These are phyloP conservation scores for Chaenogobius annularis DNA, from an alignment of 2,113 vertebrate species.

Conservation along the genomic window DNA sequence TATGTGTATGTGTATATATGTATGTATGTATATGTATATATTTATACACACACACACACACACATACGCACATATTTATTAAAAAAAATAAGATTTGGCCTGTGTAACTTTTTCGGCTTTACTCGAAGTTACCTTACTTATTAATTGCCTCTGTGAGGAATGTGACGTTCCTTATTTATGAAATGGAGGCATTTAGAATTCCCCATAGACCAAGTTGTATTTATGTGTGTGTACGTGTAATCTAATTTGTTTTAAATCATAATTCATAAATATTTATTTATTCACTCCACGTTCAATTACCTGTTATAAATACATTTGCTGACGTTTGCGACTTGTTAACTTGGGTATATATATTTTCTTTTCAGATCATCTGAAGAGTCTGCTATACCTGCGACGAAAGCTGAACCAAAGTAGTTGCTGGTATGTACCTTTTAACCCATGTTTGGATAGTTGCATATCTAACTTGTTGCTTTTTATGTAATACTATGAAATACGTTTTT, in stretches of 20 bases:
- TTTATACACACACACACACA: too few species aligned
- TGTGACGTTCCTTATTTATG: too few species aligned
- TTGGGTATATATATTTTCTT: not conserved
- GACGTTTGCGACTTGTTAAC: slow-evolving; percentile 14
- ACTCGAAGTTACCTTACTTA: too few species aligned
- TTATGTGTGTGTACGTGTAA: not conserved
- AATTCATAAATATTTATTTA: too few species aligned
- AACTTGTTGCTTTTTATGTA: not conserved
- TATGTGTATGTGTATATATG: too few species aligned
- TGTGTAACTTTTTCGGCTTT: too few species aligned
- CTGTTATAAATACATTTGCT: not conserved
- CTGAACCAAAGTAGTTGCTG: slow-evolving; percentile 66
- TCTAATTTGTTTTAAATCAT: too few species aligned
- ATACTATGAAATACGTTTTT: not conserved
- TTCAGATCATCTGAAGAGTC: slow-evolving; percentile 55
- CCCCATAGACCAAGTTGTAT: not conserved
- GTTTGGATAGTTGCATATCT: not conserved
- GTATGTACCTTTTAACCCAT: slow-evolving; percentile 48
- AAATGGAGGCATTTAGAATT: not conserved
- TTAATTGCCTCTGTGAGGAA: too few species aligned
- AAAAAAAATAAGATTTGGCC: too few species aligned
- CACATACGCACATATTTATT: too few species aligned
- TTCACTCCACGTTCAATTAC: too few species aligned
- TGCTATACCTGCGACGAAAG: slow-evolving; percentile 14
- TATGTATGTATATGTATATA: too few species aligned